Percentiles rank a stretch among this genome's conserved stretches.
These are phyloP conservation scores for Conus ventricosus DNA, from an alignment of 1,140 invertebrate species.

Conservation along the genomic window DNA sequence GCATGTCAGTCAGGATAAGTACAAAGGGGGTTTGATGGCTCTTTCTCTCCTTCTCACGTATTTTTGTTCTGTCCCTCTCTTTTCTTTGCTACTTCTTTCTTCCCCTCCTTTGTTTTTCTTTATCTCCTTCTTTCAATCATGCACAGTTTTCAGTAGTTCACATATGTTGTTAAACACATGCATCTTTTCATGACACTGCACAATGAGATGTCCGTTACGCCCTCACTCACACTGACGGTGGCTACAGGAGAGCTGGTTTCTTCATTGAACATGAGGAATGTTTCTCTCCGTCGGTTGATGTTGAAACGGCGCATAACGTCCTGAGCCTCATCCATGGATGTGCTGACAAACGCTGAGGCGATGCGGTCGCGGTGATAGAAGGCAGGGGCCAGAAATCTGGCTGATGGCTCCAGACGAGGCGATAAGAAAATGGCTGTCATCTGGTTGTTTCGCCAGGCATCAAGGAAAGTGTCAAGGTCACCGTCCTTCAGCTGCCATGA, in stretches of 20 bases:
- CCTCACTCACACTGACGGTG: conserved; percentile 78
- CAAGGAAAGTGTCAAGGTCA: conserved; percentile 87
- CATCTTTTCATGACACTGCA: too few relatives aligned
- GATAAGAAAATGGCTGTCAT: conserved; percentile 93
- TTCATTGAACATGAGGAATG: conserved; percentile 93
- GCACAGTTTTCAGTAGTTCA: too few relatives aligned
- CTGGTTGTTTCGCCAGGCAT: conserved; percentile 92
- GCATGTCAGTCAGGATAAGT: too few relatives aligned
- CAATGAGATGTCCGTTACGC: too few relatives aligned
- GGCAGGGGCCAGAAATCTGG: conserved; percentile 91
- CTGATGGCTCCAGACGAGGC: conserved; percentile 83
- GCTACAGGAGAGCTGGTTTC: conserved; percentile 87
- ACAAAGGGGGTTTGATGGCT: too few relatives aligned
- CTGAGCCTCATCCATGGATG: conserved; percentile 52
- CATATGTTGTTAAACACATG: too few relatives aligned
- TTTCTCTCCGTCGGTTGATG: conserved; percentile 81
- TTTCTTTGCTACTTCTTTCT: too few relatives aligned
- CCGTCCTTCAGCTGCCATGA: conserved; percentile 80
- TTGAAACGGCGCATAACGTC: conserved; percentile 77
- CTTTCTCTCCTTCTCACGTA: too few relatives aligned
- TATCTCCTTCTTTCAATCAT: too few relatives aligned
- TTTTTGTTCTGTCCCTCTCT: too few relatives aligned
- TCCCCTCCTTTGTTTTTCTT: too few relatives aligned
- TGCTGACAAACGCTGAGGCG: conserved; percentile 86
- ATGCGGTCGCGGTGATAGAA: conserved; percentile 89